Base-by-base conservation (phyloP, 2,113 vertebrate species). In the Pelobates fuscus region DNA sequence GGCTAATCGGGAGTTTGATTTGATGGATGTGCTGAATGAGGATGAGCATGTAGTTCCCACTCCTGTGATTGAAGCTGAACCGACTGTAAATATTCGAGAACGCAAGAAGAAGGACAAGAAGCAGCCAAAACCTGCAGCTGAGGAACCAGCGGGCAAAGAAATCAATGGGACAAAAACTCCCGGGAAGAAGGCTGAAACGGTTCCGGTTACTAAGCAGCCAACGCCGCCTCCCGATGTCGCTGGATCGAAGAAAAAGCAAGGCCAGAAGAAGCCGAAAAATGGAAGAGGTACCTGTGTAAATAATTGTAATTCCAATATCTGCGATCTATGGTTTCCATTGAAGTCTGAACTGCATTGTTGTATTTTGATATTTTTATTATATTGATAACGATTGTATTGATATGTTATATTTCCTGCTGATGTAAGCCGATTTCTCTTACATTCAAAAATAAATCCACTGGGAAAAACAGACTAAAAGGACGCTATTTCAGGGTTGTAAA, bases 101-200 rank as follows among this genome's bases (percentile, higher is more conserved):
- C 88, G 96, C 46, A 98, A 95, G 90, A 98, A 95, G 85, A 96
- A 95, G 84, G 94, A 96, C 79, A 98, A 96, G 84, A 98, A 96
- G 77, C 87, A 85, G 8, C 8, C 78, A 15, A 92, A 91, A 64
- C 70, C 80, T 0, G 17, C 29, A 14, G 77, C 80, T 5, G 91
- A 91, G 62, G 89, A 92, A 29, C 83, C 85, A 0, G 70, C 82
- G 55, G 70, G 82, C 65, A 93, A 88, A 82, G 94, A 95, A 69
- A 82, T 89, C 23, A 96, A 97, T 43, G 86, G 88, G 70, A 91
- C 93, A 70, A 98, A 95, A 87, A 80, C 82, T 60, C 89, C 86
- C 69, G 87, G 82, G 85, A 97, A 94, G 86, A 89, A 89, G 70
- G 91, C 92, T 74, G 80, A 90, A 60, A 82, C 92, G 30, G 79